These are phyloP conservation scores for Tokudaia tokunoshimensis DNA, from an alignment of 2,797 vertebrate genomes.

Conservation along the genomic window DNA sequence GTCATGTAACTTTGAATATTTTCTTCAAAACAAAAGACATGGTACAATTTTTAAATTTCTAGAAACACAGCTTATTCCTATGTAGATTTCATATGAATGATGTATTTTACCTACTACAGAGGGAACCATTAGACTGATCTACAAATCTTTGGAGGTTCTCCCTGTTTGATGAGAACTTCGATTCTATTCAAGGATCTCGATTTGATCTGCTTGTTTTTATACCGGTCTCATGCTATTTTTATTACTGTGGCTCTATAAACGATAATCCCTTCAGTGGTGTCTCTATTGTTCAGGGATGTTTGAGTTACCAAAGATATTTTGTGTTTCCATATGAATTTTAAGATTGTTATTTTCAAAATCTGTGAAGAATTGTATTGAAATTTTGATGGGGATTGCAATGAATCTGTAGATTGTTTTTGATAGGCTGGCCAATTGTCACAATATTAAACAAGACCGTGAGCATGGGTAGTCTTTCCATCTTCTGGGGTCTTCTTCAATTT, in stretches of 20 bases:
- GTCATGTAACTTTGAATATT: slow-evolving; percentile 4
- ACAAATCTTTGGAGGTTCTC: neutral
- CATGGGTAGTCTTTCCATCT: neutral
- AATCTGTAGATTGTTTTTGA: neutral
- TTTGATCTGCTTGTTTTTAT: neutral
- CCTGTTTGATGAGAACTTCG: neutral
- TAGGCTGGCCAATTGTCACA: neutral
- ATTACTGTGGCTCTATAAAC: neutral
- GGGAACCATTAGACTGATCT: neutral
- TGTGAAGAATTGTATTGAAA: neutral
- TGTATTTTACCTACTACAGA: neutral
- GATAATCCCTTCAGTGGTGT: neutral
- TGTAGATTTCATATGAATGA: neutral
- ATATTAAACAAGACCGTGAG: neutral
- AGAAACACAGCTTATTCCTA: neutral
- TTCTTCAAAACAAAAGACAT: neutral
- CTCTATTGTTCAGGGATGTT: neutral
- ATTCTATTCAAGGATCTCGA: neutral
- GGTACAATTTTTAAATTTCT: neutral
- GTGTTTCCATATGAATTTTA: neutral
- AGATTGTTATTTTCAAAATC: neutral
- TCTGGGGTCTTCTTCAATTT: neutral
- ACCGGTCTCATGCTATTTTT: neutral
- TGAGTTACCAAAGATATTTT: too few relatives aligned
- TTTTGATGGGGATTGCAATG: neutral